A percentile compares a stretch with the other conserved stretches of the same genome.
These are phyloP conservation scores for Drosophila kanekoi DNA, from an alignment of 2,888 invertebrate species.

Conservation along the genomic window DNA sequence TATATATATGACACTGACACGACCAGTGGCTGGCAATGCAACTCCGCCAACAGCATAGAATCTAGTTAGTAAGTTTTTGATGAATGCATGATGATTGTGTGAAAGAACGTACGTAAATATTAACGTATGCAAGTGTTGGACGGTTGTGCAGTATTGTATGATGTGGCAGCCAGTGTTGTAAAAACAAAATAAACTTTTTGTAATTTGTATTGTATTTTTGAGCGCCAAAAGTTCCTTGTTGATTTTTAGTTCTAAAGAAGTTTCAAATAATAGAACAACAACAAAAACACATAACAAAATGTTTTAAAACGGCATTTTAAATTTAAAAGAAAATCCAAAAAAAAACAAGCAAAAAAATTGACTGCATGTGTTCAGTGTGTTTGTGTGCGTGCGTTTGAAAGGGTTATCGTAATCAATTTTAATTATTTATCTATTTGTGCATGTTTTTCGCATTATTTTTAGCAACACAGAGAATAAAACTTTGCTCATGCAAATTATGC, in stretches of 20 bases:
- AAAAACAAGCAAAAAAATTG: constrained; percentile 28
- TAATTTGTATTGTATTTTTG: constrained; percentile 79
- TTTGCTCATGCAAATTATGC: constrained; percentile 36
- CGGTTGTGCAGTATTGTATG: constrained; percentile 46
- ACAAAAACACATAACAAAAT: constrained; percentile 55
- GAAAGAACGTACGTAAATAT: constrained; percentile 9
- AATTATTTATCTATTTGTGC: constrained; percentile 70
- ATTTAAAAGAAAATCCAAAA: constrained; percentile 36
- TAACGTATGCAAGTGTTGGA: constrained; percentile 25
- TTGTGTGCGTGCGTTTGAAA: constrained; percentile 38
- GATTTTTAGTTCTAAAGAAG: constrained; percentile 78
- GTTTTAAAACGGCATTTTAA: constrained; percentile 78
- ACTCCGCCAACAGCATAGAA: constrained; percentile 17
- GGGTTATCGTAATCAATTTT: constrained; percentile 60
- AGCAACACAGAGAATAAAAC: constrained; percentile 40
- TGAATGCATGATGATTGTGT: constrained; percentile 34
- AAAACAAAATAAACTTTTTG: constrained; percentile 59
- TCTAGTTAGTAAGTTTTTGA: constrained; percentile 50
- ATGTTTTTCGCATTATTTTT: constrained; percentile 69
- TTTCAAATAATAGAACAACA: constrained; percentile 62
- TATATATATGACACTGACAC: constrained; percentile 11
- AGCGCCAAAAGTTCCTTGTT: constrained; percentile 82
- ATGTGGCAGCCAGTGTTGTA: constrained; percentile 62
- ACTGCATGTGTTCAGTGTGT: constrained; percentile 80
- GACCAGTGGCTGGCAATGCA: constrained; percentile 8